Percentiles rank a stretch among this genome's conserved stretches.
These are phyloP conservation scores for Drosophila miranda DNA, from an alignment of 1,140 invertebrate genomes.

Conservation along the genomic window DNA sequence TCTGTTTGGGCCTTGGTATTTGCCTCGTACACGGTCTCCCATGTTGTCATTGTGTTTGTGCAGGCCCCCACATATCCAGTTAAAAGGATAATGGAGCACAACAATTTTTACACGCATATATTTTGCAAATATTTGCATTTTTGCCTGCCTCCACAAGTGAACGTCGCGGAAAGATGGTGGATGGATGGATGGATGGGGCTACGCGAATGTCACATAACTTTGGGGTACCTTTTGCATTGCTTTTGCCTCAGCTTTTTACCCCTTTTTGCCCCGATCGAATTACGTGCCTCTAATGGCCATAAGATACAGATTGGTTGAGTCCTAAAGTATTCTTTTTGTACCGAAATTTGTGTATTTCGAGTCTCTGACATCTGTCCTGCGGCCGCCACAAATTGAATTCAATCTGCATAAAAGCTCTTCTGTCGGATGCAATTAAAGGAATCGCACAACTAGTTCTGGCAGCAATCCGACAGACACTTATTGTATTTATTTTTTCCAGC, in stretches of 20 bases:
- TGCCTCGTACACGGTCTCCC: slow-evolving; percentile 31
- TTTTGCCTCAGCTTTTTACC: not conserved
- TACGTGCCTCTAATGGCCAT: slow-evolving; percentile 57
- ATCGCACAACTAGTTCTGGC: slow-evolving; percentile 8
- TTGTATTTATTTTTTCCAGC: slow-evolving; percentile 21
- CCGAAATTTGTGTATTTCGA: slow-evolving; percentile 15
- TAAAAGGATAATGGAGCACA: slow-evolving; percentile 81
- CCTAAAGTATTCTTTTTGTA: slow-evolving; percentile 14
- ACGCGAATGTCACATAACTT: slow-evolving; percentile 61
- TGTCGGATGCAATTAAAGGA: slow-evolving; percentile 32
- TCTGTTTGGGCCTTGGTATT: slow-evolving; percentile 60
- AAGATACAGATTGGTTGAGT: slow-evolving; percentile 12
- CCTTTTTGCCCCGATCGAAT: slow-evolving; percentile 57
- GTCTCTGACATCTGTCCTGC: too few species aligned
- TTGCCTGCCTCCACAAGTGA: slow-evolving; percentile 59
- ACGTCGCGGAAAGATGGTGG: slow-evolving; percentile 7
- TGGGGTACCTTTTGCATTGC: slow-evolving; percentile 74
- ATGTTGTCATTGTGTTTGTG: slow-evolving; percentile 41
- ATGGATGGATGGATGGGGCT: not conserved
- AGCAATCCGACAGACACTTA: slow-evolving; percentile 8
- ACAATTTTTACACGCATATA: slow-evolving; percentile 81
- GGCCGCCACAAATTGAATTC: slow-evolving; percentile 10
- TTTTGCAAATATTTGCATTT: slow-evolving; percentile 81
- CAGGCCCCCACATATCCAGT: slow-evolving; percentile 68
- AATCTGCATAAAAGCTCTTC: slow-evolving; percentile 22